These are phyloP conservation scores for Turdus rufiventris DNA, from an alignment of 2,113 vertebrate species.

Conservation along the genomic window DNA sequence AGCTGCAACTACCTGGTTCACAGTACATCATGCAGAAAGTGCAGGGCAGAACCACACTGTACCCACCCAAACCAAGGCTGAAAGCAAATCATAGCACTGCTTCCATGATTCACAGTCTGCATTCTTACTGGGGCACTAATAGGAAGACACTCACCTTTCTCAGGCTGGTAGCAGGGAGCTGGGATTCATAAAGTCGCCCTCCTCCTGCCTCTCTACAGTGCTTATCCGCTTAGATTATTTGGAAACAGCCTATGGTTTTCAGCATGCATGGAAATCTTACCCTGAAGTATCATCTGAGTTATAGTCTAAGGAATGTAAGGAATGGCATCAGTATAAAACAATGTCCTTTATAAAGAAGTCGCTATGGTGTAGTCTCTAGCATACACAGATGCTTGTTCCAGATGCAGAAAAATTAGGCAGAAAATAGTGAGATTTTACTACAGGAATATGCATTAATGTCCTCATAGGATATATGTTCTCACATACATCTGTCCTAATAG, in stretches of 20 bases:
- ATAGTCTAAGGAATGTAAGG: not conserved
- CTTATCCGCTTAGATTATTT: not conserved
- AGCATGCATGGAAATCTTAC: not conserved
- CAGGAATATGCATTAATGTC: not conserved
- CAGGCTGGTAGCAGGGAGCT: not conserved
- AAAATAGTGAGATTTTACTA: not conserved
- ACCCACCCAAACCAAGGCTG: not conserved
- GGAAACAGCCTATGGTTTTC: not conserved
- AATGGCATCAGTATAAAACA: not conserved
- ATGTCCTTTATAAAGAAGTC: not conserved
- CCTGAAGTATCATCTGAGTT: not conserved
- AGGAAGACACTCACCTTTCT: not conserved
- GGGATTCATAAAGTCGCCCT: not conserved
- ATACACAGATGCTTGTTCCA: not conserved
- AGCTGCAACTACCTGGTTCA: not conserved
- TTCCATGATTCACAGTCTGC: not conserved
- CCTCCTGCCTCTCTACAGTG: not conserved
- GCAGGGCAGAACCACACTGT: not conserved
- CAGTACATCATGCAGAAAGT: not conserved
- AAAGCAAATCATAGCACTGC: not conserved
- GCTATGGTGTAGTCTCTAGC: no score
- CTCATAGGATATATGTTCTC: not conserved
- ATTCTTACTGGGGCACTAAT: not conserved
- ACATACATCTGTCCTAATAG: not conserved
- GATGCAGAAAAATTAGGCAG: not conserved